Conservation (phyloP, 1,140 invertebrate species). For the Lordiphosa stackelbergi region DNA sequence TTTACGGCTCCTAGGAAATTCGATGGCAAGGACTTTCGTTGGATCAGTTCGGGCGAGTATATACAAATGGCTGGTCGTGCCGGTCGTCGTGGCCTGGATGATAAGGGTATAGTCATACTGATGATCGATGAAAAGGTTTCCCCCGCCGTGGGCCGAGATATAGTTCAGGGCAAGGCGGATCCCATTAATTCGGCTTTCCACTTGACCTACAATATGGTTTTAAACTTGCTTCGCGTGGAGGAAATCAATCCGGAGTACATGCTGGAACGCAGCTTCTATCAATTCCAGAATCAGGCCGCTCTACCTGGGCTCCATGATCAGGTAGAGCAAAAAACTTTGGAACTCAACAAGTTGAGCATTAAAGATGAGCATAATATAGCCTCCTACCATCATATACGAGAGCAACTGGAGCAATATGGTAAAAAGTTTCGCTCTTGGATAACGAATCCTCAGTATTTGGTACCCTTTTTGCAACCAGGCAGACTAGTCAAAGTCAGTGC, state of each 20-base stretch:
- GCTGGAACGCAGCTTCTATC: slow-evolving; percentile 98
- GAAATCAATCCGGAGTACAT: slow-evolving; percentile 99
- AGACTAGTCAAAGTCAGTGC: slow-evolving; percentile 94
- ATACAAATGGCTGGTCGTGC: slow-evolving; percentile 99
- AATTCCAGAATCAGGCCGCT: slow-evolving; percentile 98
- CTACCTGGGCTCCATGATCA: slow-evolving; percentile 93
- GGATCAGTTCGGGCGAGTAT: slow-evolving; percentile 98
- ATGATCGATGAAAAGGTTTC: slow-evolving; percentile 99
- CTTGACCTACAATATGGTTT: slow-evolving; percentile 99
- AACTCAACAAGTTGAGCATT: slow-evolving; percentile 82
- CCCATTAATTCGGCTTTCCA: slow-evolving; percentile 99
- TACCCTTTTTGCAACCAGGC: slow-evolving; percentile 96
- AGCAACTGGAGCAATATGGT: slow-evolving; percentile 87
- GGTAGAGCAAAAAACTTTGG: slow-evolving; percentile 84
- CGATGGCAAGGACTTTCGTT: slow-evolving; percentile 96
- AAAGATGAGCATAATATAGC: slow-evolving; percentile 87
- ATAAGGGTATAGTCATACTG: slow-evolving; percentile 98
- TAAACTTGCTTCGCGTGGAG: slow-evolving; percentile 97
- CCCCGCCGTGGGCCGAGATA: slow-evolving; percentile 88
- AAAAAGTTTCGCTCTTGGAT: slow-evolving; percentile 88
- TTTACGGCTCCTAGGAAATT: slow-evolving; percentile 97
- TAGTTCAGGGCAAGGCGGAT: slow-evolving; percentile 95
- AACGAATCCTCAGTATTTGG: slow-evolving; percentile 90
- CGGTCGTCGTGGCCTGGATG: slow-evolving; percentile 97
- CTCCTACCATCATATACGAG: slow-evolving; percentile 90